Percentiles rank a stretch among this genome's conserved stretches.
These are phyloP conservation scores for Liasis olivaceus DNA, from an alignment of 2,797 vertebrate genomes.

Conservation along the genomic window DNA sequence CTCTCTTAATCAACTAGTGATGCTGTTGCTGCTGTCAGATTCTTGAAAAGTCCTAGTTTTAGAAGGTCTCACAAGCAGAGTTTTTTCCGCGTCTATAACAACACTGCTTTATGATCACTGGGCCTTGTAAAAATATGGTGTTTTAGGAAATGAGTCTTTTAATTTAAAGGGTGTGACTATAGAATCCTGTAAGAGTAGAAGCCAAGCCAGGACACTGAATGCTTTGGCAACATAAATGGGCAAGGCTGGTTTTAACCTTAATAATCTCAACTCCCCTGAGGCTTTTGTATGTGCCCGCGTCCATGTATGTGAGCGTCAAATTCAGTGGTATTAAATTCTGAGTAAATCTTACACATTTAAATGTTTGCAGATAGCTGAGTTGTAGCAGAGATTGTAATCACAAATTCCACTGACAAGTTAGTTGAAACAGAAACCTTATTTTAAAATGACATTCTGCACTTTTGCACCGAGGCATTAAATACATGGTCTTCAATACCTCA, in stretches of 20 bases:
- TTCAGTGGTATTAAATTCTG: background rate
- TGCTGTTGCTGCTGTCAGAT: background rate
- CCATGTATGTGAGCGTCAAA: background rate
- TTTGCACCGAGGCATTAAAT: background rate
- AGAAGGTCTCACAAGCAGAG: background rate
- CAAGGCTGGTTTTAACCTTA: background rate
- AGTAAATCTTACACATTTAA: background rate
- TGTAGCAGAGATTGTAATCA: background rate
- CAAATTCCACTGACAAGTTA: slow-evolving; percentile 26
- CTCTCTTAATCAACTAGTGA: background rate
- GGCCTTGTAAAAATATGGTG: background rate
- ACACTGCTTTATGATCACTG: background rate
- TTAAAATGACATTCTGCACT: slow-evolving; percentile 31
- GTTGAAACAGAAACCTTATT: slow-evolving; percentile 14
- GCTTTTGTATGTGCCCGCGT: background rate
- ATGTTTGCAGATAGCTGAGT: background rate
- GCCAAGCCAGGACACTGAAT: background rate
- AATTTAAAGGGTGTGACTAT: background rate
- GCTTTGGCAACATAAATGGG: background rate
- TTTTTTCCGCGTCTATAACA: background rate
- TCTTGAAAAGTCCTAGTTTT: background rate
- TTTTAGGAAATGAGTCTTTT: background rate
- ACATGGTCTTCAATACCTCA: slow-evolving; percentile 41
- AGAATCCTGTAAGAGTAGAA: background rate
- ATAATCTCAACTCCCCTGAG: background rate